A percentile compares a stretch with the other conserved stretches of the same genome.
Evolutionary conservation across 2,888 invertebrate genomes (phyloP).

Genomic region (Scelioninae gen. 1): DNA sequence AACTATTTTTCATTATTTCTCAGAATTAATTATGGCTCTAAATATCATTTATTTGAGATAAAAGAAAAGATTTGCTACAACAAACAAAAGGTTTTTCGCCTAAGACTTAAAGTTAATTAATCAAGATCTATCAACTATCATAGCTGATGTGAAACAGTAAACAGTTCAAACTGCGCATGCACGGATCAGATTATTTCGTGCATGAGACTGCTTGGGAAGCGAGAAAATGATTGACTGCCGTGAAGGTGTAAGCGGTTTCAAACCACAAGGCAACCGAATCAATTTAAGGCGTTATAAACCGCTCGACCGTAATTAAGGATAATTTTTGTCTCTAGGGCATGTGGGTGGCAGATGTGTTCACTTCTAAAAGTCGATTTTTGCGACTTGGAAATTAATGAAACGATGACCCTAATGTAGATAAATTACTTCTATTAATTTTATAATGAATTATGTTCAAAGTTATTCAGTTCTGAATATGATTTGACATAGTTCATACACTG

Average conservation of each 20-base stretch:
- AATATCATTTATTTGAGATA: too few relatives aligned
- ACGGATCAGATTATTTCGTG: too few relatives aligned
- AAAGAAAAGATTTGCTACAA: too few relatives aligned
- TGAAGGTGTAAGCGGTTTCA: constrained; percentile 70
- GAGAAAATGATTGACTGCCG: constrained; percentile 72
- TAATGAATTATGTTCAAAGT: constrained; percentile 10
- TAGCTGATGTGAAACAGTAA: too few relatives aligned
- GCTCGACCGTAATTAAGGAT: constrained; percentile 80
- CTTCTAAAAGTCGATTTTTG: constrained; percentile 74
- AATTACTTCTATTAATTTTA: constrained; percentile 42
- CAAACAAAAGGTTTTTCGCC: too few relatives aligned
- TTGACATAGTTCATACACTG: too few relatives aligned
- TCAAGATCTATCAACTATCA: too few relatives aligned
- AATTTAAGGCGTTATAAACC: constrained; percentile 78
- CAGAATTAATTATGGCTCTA: too few relatives aligned
- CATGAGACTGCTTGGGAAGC: constrained; percentile 39
- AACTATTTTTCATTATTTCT: too few relatives aligned
- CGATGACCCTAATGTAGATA: constrained; percentile 72
- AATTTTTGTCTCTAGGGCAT: constrained; percentile 80
- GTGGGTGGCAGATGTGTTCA: constrained; percentile 81
- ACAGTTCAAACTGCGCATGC: too few relatives aligned
- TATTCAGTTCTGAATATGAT: background rate
- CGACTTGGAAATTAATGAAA: constrained; percentile 77
- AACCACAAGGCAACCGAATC: constrained; percentile 78
- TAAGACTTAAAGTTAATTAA: too few relatives aligned